A percentile compares a stretch with the other conserved stretches of the same genome.
Conservation (phyloP, 2,888 invertebrate genomes). For the Caenorhabditis wallacei region DNA sequence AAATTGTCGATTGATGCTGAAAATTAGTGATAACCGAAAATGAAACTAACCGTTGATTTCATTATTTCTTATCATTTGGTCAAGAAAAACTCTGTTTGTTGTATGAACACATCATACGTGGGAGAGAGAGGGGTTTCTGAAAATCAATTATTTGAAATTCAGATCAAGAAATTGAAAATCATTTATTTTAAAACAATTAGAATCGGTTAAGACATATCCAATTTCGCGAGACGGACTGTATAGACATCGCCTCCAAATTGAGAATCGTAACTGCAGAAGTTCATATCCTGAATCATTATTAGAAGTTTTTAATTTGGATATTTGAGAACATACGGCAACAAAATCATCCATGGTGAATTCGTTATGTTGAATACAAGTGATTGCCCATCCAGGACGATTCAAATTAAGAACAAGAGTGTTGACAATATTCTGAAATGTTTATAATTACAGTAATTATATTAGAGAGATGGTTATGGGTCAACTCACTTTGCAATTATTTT, state of each 20-base stretch:
- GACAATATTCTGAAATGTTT: constrained; percentile 67
- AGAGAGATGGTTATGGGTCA: background rate
- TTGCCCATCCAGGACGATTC: constrained; percentile 68
- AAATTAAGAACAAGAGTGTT: constrained; percentile 66
- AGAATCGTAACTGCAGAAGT: constrained; percentile 74
- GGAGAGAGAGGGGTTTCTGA: too few relatives aligned
- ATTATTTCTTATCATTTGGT: constrained; percentile 49
- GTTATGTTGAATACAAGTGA: constrained; percentile 64
- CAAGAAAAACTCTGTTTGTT: constrained; percentile 31
- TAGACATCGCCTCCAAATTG: constrained; percentile 59
- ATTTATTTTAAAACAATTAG: too few relatives aligned
- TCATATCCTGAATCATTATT: constrained; percentile 54
- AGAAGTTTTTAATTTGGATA: too few relatives aligned
- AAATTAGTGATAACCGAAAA: constrained; percentile 51
- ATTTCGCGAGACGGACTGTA: constrained; percentile 67
- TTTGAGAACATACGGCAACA: constrained; percentile 41
- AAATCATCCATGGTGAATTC: constrained; percentile 47
- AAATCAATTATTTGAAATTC: too few relatives aligned
- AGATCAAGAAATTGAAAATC: too few relatives aligned
- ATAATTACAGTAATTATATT: background rate
- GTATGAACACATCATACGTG: constrained; percentile 12
- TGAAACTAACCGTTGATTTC: constrained; percentile 56
- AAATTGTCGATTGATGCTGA: constrained; percentile 36
- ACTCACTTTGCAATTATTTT: constrained; percentile 62
- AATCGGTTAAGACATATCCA: constrained; percentile 69